These are phyloP conservation scores for Synergus itoensis DNA, from an alignment of 2,888 invertebrate genomes.

Conservation along the genomic window DNA sequence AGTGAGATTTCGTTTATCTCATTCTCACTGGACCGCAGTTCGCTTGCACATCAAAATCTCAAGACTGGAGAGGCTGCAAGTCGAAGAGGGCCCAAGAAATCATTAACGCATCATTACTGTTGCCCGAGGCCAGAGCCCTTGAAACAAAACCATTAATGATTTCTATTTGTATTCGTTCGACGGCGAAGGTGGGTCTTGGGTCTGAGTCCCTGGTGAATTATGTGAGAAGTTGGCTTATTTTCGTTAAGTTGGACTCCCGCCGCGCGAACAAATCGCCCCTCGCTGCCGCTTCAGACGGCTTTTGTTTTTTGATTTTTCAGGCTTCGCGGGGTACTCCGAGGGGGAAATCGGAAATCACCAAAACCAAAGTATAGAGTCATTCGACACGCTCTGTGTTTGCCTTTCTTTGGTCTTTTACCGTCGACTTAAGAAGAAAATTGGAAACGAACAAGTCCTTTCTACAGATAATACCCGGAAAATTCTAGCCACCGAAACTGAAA, in stretches of 20 bases:
- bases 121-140: conserved; percentile 60
- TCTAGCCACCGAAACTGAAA: not conserved
- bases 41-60: not conserved
- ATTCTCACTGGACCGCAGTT: conserved; percentile 31
- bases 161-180: conserved; percentile 74
- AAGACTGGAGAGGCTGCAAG: conserved; percentile 27
- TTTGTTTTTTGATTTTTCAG: conserved; percentile 60
- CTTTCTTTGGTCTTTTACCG: conserved; percentile 49
- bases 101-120: conserved; percentile 74
- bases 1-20: conserved; percentile 68
- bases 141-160: conserved; percentile 77
- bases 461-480: not conserved
- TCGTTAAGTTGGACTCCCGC: conserved; percentile 74
- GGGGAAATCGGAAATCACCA: conserved; percentile 46
- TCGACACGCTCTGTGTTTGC: conserved; percentile 43
- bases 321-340: conserved; percentile 42
- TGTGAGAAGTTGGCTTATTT: conserved; percentile 76
- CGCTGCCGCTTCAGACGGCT: conserved; percentile 66
- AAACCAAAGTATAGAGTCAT: conserved; percentile 40
- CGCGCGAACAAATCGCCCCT: conserved; percentile 76
- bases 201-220: conserved; percentile 68
- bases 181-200: conserved; percentile 55
- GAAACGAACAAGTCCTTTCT: not conserved
- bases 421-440: conserved; percentile 47
- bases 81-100: conserved; percentile 57